Percentiles rank a stretch among this genome's conserved stretches.
phyloP scores from a whole-genome alignment of 1,140 invertebrate species.

The Habropoda laboriosa region DNA sequence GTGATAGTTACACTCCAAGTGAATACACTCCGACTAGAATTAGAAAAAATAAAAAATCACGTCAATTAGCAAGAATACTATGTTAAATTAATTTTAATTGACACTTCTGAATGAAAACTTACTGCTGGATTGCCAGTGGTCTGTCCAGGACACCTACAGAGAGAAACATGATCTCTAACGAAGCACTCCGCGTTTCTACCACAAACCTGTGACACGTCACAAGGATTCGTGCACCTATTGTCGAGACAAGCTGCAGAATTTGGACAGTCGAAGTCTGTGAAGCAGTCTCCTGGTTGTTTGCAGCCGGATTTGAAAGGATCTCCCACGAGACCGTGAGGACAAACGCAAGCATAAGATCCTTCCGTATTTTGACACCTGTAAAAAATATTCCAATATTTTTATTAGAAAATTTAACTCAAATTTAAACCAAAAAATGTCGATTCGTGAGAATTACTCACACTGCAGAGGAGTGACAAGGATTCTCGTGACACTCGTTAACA shows the following conservation, averaged over 20 bases:
- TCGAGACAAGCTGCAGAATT: conserved; percentile 89
- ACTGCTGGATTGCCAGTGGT: conserved; percentile 89
- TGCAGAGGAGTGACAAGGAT: conserved; percentile 90
- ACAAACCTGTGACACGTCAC: conserved; percentile 85
- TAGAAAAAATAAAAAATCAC: background rate
- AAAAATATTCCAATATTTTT: background rate
- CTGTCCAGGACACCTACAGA: conserved; percentile 88
- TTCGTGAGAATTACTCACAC: conserved; percentile 76
- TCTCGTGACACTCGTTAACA: conserved; percentile 89
- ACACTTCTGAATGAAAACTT: background rate
- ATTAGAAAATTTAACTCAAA: background rate
- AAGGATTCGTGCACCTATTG: conserved; percentile 91
- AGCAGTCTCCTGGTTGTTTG: conserved; percentile 90
- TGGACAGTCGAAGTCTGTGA: conserved; percentile 90
- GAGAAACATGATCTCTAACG: conserved; percentile 85
- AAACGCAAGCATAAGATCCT: conserved; percentile 89
- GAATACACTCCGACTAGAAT: conserved; percentile 84
- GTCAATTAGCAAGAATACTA: background rate
- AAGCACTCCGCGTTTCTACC: conserved; percentile 89
- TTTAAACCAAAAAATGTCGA: background rate
- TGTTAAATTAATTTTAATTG: background rate
- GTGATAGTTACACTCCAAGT: conserved; percentile 90
- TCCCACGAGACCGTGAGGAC: conserved; percentile 90
- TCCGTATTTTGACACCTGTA: conserved; percentile 88
- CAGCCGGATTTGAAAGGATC: conserved; percentile 87